phyloP scores from a whole-genome alignment of 1,140 invertebrate genomes.

The Zophobas morio region DNA sequence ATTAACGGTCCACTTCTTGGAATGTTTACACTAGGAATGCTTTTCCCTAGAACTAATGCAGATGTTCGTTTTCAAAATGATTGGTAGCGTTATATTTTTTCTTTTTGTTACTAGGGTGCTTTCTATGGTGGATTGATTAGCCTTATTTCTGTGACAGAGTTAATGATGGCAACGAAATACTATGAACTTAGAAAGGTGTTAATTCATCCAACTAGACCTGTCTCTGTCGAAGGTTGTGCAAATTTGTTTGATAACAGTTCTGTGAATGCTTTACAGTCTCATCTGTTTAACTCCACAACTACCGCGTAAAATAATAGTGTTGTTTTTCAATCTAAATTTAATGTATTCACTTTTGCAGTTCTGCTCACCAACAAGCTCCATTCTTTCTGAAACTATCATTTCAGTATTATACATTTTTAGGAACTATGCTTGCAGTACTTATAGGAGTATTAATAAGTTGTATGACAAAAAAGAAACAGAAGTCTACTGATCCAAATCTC shows the following conservation, averaged over 20 bases:
- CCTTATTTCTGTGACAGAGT: slow-evolving; percentile 39
- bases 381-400: slow-evolving; percentile 59
- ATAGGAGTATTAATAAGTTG: slow-evolving; percentile 62
- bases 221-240: slow-evolving; percentile 54
- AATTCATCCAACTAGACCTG: slow-evolving; percentile 49
- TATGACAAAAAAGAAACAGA: slow-evolving; percentile 57
- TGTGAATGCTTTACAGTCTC: no score
- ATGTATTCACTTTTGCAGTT: background rate
- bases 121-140: slow-evolving; percentile 54
- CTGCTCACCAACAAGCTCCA: slow-evolving; percentile 24
- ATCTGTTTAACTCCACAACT: background rate
- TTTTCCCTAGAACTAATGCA: slow-evolving; percentile 76
- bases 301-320: no score
- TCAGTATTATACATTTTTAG: slow-evolving; percentile 63
- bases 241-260: no score
- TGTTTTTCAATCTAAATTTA: slow-evolving; percentile 8
- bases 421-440: slow-evolving; percentile 55
- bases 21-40: slow-evolving; percentile 77
- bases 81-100: slow-evolving; percentile 1
- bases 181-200: slow-evolving; percentile 52
- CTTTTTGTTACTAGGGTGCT: slow-evolving; percentile 54
- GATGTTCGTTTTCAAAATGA: slow-evolving; percentile 63
- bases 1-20: slow-evolving; percentile 77
- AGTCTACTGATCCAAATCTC: slow-evolving; percentile 52
- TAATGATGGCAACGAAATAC: slow-evolving; percentile 54